Base-by-base conservation (phyloP, 2,113 vertebrate species). In the Colinus virginianus region DNA sequence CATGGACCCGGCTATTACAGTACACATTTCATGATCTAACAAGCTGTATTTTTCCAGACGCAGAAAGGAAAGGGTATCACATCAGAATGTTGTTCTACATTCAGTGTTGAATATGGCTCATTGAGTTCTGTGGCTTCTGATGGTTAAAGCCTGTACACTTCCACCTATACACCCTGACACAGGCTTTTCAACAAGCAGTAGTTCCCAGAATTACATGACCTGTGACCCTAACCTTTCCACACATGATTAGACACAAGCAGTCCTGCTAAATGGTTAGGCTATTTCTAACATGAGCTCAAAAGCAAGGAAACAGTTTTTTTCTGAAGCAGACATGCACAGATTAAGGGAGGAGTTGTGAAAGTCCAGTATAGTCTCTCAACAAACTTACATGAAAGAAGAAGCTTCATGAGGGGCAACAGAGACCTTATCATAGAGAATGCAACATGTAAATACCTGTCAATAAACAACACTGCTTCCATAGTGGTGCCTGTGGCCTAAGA, bases 241-340 rank as follows among this genome's bases (percentile, higher is more conserved):
- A 1, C 23, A 63, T 12, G n/a, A 2, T 16, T 42, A 56, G 18
- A 61, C 18, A 68, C 15, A 30, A 21, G 42, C 6, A 58, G 51
- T 56, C n/a, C 75, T 53, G 13, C 30, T 43, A 68, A 30, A n/a
- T 26, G 43, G 23, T 66, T 23, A 49, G 9, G 3, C 9, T 77
- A 49, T 36, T 90, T 69, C 40, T 55, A 77, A 53, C 15, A 42
- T 2, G 0, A 6, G 40, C 38, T 91, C 4, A 2, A 87, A 84
- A 75, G n/a, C 14, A 86, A 51, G 28, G 6, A 62, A 10, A 69
- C 32, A 58, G 2, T 78, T n/a, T 36, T 72, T 82, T 90, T 88
- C 38, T 62, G 2, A 76, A 62, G n/a, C 46, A 68, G 64, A 74
- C 45, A 30, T 19, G 61, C 0, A 0, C 25, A 12, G 56, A 82